phyloP scores from a whole-genome alignment of 2,797 vertebrate genomes.

The Enteromius unitaeniatus region DNA sequence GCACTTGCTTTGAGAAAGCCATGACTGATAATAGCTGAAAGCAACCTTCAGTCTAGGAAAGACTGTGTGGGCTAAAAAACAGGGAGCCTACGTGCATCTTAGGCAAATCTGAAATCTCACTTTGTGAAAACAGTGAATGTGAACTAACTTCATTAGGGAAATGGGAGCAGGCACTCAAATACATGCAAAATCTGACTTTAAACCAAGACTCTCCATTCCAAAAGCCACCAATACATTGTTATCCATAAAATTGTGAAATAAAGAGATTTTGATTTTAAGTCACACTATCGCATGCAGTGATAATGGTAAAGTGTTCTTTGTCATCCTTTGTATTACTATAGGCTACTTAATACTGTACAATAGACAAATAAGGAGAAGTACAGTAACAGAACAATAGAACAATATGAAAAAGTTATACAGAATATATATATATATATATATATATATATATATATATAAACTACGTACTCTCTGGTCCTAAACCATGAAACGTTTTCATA shows the following conservation, averaged over 20 bases:
- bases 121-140: slow-evolving; percentile 72
- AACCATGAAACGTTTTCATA: not conserved
- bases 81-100: slow-evolving; percentile 58
- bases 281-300: not conserved
- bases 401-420: not conserved
- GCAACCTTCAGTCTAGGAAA: slow-evolving; percentile 54
- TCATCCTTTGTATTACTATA: not conserved
- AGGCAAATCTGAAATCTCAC: slow-evolving; percentile 75
- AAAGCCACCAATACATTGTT: not conserved
- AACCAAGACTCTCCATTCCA: slow-evolving; percentile 25
- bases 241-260: not conserved
- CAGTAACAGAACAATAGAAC: no score
- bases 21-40: slow-evolving; percentile 61
- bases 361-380: not conserved
- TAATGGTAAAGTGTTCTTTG: not conserved
- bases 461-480: not conserved
- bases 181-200: slow-evolving; percentile 78
- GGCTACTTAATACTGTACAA: not conserved
- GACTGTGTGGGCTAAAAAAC: slow-evolving; percentile 49
- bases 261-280: not conserved
- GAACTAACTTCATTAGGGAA: slow-evolving; percentile 79
- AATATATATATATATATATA: no score
- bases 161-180: slow-evolving; percentile 76
- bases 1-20: slow-evolving; percentile 58
- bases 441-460: not conserved